These are phyloP conservation scores for Cnemophilus loriae DNA, from an alignment of 2,113 vertebrate genomes.

Conservation along the genomic window DNA sequence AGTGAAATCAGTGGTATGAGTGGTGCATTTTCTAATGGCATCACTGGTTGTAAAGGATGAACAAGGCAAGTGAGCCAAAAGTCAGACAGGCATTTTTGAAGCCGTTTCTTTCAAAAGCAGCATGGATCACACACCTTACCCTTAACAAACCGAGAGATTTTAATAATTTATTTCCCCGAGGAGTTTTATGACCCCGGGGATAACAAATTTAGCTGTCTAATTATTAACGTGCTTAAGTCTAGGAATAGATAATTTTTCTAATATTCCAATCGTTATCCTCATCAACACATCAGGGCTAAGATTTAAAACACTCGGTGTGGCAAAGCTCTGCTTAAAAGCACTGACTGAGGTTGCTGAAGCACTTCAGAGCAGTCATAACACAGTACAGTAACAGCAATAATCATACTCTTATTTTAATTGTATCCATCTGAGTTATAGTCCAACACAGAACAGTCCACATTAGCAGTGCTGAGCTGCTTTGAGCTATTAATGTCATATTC, in stretches of 20 bases:
- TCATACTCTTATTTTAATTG: conserved; percentile 43
- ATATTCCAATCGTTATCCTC: background rate
- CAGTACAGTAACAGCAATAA: background rate
- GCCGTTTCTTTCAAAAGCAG: background rate
- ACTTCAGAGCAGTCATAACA: conserved; percentile 16
- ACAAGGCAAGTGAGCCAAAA: background rate
- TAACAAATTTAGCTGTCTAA: conserved; percentile 41
- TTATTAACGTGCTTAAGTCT: background rate
- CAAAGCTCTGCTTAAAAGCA: conserved; percentile 6
- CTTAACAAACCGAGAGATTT: background rate
- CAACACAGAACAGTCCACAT: background rate
- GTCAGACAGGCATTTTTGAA: background rate
- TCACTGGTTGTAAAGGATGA: background rate
- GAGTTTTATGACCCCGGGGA: background rate
- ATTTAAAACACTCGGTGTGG: background rate
- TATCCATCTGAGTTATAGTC: background rate
- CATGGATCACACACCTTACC: background rate
- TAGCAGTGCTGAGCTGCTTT: background rate
- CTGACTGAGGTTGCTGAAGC: background rate
- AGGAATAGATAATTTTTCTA: conserved; percentile 27
- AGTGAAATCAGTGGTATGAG: background rate
- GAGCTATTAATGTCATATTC: background rate
- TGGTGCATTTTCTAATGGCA: background rate
- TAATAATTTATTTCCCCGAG: conserved; percentile 21
- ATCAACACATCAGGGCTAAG: background rate